Evolutionary conservation across 2,888 invertebrate species (phyloP), one percentile per base, ranked within the genome.

Genomic region (Lasioglossum leucozonium): DNA sequence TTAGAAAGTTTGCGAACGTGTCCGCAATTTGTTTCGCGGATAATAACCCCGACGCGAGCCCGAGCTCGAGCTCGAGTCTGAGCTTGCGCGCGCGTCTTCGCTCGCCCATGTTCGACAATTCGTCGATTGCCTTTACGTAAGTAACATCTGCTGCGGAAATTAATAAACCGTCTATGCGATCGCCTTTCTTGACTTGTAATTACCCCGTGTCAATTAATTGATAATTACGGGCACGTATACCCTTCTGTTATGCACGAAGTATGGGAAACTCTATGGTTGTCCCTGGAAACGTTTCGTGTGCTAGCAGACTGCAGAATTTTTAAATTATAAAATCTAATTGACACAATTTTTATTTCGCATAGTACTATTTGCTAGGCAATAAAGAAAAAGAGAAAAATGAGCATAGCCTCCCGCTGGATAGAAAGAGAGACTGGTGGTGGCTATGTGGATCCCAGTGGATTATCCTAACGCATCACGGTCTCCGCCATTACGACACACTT

Each of bases 1-100:
- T 85, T 90, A 90, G 90, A 91, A 91, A 92, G 89, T 91, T 88
- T 86, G 80, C 82, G 71, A 84, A 88, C 87, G 77, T 79, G 85
- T 67, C 77, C 82, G 88, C 86, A 89, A 89, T 90, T 88, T 87
- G 83, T 88, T 84, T 62, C 75, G 47, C 81, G 73, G 81, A 69
- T 82, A 84, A 88, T 79, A 73, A 58, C 44, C 67, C 65, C 51
- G 51, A 51, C 8, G 22, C 8, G 18, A 5, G 47, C 18, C 34
- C 34, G 34, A 34, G 34, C 3, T 8, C 8, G 18, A 6, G 47
- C 18, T n/a, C n/a, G n/a, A n/a, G n/a, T n/a, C n/a, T n/a, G n/a
- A n/a, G 44, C 42, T 65, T 26, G 65, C 77, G 69, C 79, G 81
- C 73, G 67, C 72, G 30, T 81, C 74, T 75, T 74, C 73, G 79